Base-by-base conservation (phyloP, 1,140 invertebrate genomes). In the Mizuhopecten yessoensis region DNA sequence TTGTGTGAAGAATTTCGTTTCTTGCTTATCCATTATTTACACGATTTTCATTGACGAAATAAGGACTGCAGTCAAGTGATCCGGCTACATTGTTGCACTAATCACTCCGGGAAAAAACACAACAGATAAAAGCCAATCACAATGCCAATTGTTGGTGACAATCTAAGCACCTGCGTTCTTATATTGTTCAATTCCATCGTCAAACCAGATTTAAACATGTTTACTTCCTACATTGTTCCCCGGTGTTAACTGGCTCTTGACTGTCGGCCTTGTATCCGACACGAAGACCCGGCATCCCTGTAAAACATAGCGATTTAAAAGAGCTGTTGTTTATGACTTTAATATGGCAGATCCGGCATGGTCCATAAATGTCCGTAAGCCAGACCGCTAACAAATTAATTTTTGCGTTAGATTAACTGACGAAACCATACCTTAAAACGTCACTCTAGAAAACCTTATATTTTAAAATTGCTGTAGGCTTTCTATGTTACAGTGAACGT, bases 21-120 rank as follows among this genome's bases (percentile, higher is more conserved):
- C 13, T 39, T 39, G 23, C 1, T 75, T 75, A 29, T 75, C 57
- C n/a, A 75, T 75, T 75, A 75, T 75, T 75, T 75, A 75, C n/a
- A 75, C 57, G n/a, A 75, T 29, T 29, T 75, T 29, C n/a, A 75
- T 75, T 75, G 57, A 75, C 57, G n/a, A n/a, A 75, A 75, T 29
- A 75, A 75, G 57, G 29, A n/a, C 57, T 75, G 5, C 5, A 29
- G 23, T 9, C 36, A 29, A n/a, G 9, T 29, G 5, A 29, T 75
- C n/a, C 57, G n/a, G 23, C 36, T 39, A 39, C 36, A 13, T 39
- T 13, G 36, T 39, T 9, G 0, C 57, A 7, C 23, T 29, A n/a
- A 29, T 75, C n/a, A 39, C 5, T 75, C 57, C 1, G 45, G 13
- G 1, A 7, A n/a, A 13, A 29, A 75, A 23, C 57, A 75, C n/a